Evolutionary conservation across 2,888 invertebrate species (phyloP).

Genomic region (Dryobotodes eremita): DNA sequence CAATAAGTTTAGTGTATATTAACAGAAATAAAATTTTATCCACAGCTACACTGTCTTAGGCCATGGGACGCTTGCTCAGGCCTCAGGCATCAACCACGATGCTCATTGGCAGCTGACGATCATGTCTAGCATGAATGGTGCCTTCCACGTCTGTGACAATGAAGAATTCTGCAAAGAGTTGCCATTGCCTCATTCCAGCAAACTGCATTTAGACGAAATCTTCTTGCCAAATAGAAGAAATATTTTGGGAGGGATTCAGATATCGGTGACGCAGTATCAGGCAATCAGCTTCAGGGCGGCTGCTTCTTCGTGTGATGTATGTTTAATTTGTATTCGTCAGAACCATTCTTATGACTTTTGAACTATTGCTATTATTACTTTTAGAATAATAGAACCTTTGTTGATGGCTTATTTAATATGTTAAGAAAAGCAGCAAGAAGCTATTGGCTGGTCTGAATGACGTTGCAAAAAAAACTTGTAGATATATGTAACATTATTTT

Average conservation of each 20-base stretch:
- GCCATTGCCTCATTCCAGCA: slow-evolving; percentile 72
- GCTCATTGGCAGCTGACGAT: slow-evolving; percentile 84
- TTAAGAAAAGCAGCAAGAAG: too few relatives aligned
- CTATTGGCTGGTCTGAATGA: neutral
- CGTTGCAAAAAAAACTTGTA: neutral
- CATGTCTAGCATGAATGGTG: slow-evolving; percentile 73
- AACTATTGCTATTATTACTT: neutral
- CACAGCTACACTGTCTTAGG: slow-evolving; percentile 84
- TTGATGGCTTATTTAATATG: neutral
- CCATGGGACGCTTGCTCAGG: slow-evolving; percentile 76
- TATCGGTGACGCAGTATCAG: slow-evolving; percentile 79
- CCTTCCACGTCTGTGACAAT: slow-evolving; percentile 84
- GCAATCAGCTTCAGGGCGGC: slow-evolving; percentile 81
- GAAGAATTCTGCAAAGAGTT: slow-evolving; percentile 75
- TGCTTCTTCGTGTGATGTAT: slow-evolving; percentile 80
- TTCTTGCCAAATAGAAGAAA: slow-evolving; percentile 85
- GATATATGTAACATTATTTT: too few relatives aligned
- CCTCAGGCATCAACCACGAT: slow-evolving; percentile 69
- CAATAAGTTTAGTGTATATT: neutral
- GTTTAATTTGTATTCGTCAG: neutral
- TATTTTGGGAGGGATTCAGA: slow-evolving; percentile 83
- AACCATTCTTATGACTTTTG: neutral
- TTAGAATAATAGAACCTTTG: neutral
- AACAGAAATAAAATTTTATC: neutral
- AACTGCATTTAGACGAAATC: slow-evolving; percentile 83